Evolutionary conservation across 2,797 vertebrate species (phyloP), one percentile per base, ranked within the genome.

Genomic region (Tragopan temminckii): DNA sequence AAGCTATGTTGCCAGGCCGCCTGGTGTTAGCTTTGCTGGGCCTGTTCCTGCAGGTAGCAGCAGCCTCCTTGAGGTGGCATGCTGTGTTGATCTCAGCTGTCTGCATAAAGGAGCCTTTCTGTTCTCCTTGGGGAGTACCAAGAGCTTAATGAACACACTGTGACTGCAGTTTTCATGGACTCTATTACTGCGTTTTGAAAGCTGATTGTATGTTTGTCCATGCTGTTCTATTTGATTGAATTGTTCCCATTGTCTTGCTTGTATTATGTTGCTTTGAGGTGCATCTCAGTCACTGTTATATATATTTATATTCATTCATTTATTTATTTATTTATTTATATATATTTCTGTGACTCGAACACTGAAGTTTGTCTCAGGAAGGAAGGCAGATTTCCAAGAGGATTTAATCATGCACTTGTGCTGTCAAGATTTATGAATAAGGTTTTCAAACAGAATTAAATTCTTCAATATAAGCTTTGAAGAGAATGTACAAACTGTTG

Each of bases 111-210:
- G 10, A 64, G 27, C 14, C 45, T 79, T 59, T 78, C 21, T 77
- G 36, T 40, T 79, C 63, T 66, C 48, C 4, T 0, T 8, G 23
- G 52, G 7, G 7, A n/a, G 16, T 59, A 85, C 20, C 13, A 24
- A 42, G 43, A 0, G 1, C 45, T 81, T 58, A 0, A 20, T 7
- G 53, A 53, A 15, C 55, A 31, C 0, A 0, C 19, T 31, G 0
- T 11, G 23, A 43, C 63, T 64, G 40, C 57, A 81, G 23, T 38
- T 35, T 13, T 36, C 48, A 23, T n/a, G 24, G 18, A 2, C 42
- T 33, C 29, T 55, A 25, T 46, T 50, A 33, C 68, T 79, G 48
- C 24, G 5, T 59, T 86, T 67, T 8, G 55, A 46, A 67, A 59
- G 50, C 36, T 35, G 35, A 25, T 63, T 24, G 1, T 50, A 8